Conservation (phyloP, 2,113 vertebrate genomes). For the Labeo catla region DNA sequence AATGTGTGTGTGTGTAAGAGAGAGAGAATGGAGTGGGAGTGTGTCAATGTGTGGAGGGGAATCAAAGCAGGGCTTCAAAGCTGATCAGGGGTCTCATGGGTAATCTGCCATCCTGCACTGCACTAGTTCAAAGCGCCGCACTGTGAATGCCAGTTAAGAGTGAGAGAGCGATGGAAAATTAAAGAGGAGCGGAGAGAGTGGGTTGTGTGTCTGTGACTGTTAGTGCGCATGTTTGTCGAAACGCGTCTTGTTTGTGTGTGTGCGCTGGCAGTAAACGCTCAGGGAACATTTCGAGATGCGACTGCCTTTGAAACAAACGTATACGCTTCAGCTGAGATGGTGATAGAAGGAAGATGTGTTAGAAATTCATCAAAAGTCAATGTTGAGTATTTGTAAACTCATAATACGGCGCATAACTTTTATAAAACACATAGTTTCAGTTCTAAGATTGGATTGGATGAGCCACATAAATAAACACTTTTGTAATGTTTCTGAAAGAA, state of each 20-base stretch:
- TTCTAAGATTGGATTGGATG: not conserved
- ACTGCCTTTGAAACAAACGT: not conserved
- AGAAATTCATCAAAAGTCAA: slow-evolving; percentile 2
- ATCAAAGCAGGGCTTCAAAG: slow-evolving; percentile 59
- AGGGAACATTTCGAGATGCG: not conserved
- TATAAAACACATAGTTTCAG: not conserved
- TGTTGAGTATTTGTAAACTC: slow-evolving; percentile 1
- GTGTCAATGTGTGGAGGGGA: slow-evolving; percentile 33
- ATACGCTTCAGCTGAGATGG: not conserved
- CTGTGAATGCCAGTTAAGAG: slow-evolving; percentile 50
- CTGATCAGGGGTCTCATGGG: slow-evolving; percentile 58
- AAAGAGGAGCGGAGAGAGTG: slow-evolving; percentile 26
- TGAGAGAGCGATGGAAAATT: slow-evolving; percentile 17
- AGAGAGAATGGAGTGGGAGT: slow-evolving; percentile 35
- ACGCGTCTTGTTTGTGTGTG: slow-evolving; percentile 20
- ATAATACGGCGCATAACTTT: slow-evolving; percentile 1
- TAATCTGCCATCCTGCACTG: slow-evolving; percentile 53
- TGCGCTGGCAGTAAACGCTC: not conserved
- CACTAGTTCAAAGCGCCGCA: slow-evolving; percentile 45
- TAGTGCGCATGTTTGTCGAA: slow-evolving; percentile 11
- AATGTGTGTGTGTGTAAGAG: not conserved
- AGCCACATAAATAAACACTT: not conserved
- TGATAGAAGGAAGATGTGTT: not conserved
- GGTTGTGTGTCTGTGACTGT: slow-evolving; percentile 27
- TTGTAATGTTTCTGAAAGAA: not conserved